Base-by-base conservation (phyloP, 2,888 invertebrate genomes). In the Dryobotodes eremita region DNA sequence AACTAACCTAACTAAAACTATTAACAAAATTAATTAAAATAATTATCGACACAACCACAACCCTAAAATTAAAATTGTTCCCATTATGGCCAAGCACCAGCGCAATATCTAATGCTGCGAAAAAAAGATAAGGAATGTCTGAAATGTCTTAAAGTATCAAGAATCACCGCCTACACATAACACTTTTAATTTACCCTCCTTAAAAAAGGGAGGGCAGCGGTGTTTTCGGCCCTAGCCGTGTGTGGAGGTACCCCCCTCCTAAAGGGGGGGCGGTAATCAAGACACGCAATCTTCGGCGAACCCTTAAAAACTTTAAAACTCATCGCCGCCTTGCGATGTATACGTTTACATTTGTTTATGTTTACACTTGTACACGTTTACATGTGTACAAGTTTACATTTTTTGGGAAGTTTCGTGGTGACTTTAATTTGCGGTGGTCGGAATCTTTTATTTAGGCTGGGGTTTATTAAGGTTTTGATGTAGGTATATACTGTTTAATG, bases 201-300 rank as follows among this genome's bases (percentile, higher is more conserved):
- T 96, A 96, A 97, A 96, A 97, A 96, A 94, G 95, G 96, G 96
- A 94, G 96, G 95, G 93, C 93, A 95, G 94, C 93, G 94, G 94
- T 94, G 94, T 94, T 93, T 95, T 95, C 93, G 92, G 91, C 90
- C 91, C 89, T 89, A 90, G 90, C 89, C 93, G 95, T 95, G 94
- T 95, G 94, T 94, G 93, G 90, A 85, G 91, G 90, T 89, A 89
- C 88, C 91, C 91, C 92, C 91, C 89, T 82, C 74, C 71, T 46
- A 68, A 64, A 78, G 77, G 94, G 91, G 93, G 94, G 94, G 91
- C 94, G 95, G 96, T 97, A 97, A 97, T 97, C 97, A 97, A 97
- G 97, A 97, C 97, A 97, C 97, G 97, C 97, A 97, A 97, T 97
- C 97, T 97, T 97, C 97, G 97, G 94, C 95, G 96, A 97, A 97